Percentiles rank a stretch among this genome's conserved stretches.
Evolutionary conservation across 2,797 vertebrate species (phyloP).

Genomic region (Sciurus vulgaris): DNA sequence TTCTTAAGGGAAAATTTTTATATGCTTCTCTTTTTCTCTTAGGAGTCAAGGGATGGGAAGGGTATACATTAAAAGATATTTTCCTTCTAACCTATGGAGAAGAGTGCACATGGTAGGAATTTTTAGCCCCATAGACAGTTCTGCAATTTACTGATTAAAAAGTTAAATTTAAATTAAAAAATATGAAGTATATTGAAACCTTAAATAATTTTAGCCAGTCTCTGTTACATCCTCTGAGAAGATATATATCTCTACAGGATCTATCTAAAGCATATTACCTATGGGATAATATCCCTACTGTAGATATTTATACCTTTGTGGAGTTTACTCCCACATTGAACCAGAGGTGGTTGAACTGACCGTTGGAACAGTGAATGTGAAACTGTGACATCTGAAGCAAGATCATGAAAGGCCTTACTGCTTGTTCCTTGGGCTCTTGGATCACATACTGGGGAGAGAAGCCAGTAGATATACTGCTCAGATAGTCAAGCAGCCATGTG

Average conservation of each 20-base stretch:
- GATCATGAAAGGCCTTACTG: neutral
- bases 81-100: neutral
- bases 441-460: neutral
- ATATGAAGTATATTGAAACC: neutral
- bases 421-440: neutral
- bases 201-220: neutral
- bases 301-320: neutral
- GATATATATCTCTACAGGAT: too few species aligned
- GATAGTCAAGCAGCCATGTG: accelerated
- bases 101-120: neutral
- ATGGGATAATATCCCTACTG: neutral
- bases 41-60: neutral
- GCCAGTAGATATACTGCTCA: neutral
- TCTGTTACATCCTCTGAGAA: neutral
- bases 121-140: neutral
- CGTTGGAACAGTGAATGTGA: neutral
- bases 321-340: accelerated
- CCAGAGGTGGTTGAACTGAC: neutral
- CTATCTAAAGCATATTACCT: too few species aligned
- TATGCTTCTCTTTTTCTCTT: neutral
- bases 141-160: neutral
- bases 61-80: neutral
- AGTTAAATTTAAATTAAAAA: neutral
- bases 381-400: neutral
- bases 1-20: neutral